phyloP scores from a whole-genome alignment of 2,113 vertebrate species.

The Procavia capensis region DNA sequence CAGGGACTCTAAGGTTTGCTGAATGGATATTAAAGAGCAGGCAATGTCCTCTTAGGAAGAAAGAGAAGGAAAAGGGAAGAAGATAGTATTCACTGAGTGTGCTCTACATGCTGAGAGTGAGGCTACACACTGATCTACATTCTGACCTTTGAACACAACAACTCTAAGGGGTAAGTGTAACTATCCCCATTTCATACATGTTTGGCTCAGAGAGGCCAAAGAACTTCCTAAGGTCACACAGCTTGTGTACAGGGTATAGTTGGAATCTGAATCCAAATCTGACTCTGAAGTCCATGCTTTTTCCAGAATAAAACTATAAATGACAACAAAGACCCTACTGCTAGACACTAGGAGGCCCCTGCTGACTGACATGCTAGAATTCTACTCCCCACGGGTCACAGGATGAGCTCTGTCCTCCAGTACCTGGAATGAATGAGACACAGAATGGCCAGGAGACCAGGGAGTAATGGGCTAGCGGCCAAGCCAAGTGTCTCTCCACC shows the following conservation, averaged over 20 bases:
- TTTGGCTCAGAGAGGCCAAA: neutral
- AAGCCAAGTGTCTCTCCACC: neutral
- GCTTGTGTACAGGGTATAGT: rapidly evolving
- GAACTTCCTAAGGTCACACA: neutral
- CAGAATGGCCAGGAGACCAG: neutral
- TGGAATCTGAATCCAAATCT: neutral
- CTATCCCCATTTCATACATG: neutral
- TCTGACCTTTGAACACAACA: neutral
- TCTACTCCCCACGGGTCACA: neutral
- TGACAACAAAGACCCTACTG: neutral
- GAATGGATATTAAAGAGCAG: neutral
- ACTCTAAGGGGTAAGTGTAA: neutral
- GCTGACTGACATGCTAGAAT: neutral
- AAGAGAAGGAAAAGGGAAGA: neutral
- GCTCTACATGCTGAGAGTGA: neutral
- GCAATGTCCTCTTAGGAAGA: neutral
- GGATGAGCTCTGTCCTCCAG: neutral
- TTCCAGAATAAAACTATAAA: neutral
- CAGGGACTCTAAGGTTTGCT: neutral
- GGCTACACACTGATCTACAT: neutral
- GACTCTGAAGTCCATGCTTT: neutral
- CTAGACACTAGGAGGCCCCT: neutral
- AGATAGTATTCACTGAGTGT: neutral
- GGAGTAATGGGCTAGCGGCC: constrained; percentile 14
- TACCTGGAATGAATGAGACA: neutral